Conservation (phyloP, 2,797 vertebrate species). For the Chaenodraco wilsoni region DNA sequence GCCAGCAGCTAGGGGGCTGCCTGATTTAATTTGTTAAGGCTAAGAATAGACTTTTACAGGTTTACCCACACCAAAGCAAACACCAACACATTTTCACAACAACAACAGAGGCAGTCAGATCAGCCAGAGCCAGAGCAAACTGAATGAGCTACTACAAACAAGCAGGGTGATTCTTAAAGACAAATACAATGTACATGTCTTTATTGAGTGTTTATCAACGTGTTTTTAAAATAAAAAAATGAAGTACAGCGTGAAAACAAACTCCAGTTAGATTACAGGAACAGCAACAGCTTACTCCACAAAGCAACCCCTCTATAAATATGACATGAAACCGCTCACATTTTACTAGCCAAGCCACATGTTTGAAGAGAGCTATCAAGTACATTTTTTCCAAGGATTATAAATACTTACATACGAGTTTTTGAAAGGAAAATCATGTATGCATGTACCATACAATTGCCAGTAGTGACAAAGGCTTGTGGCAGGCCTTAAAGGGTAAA, state of each 20-base stretch:
- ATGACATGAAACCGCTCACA: conserved; percentile 38
- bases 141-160: conserved; percentile 16
- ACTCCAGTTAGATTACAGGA: background rate
- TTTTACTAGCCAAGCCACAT: conserved; percentile 54
- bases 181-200: conserved; percentile 13
- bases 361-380: conserved; percentile 50
- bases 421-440: conserved; percentile 26
- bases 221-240: conserved; percentile 14
- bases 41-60: conserved; percentile 75
- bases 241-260: background rate
- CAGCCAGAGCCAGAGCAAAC: conserved; percentile 22
- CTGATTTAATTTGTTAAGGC: conserved; percentile 62
- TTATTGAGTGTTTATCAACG: conserved; percentile 12
- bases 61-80: conserved; percentile 69
- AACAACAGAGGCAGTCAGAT: conserved; percentile 61
- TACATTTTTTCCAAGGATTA: conserved; percentile 49
- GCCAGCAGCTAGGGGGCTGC: conserved; percentile 52
- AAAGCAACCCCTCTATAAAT: conserved; percentile 33
- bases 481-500: conserved; percentile 32
- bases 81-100: conserved; percentile 63
- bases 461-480: conserved; percentile 52
- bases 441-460: conserved; percentile 46
- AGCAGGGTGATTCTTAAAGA: conserved; percentile 21
- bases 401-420: conserved; percentile 56
- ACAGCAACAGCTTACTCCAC: conserved; percentile 16